Percentiles rank a stretch among this genome's conserved stretches.
Evolutionary conservation across 35 echinoderm and acorn worm species (phyloP).

Genomic region (Heliocidaris tuberculata): DNA sequence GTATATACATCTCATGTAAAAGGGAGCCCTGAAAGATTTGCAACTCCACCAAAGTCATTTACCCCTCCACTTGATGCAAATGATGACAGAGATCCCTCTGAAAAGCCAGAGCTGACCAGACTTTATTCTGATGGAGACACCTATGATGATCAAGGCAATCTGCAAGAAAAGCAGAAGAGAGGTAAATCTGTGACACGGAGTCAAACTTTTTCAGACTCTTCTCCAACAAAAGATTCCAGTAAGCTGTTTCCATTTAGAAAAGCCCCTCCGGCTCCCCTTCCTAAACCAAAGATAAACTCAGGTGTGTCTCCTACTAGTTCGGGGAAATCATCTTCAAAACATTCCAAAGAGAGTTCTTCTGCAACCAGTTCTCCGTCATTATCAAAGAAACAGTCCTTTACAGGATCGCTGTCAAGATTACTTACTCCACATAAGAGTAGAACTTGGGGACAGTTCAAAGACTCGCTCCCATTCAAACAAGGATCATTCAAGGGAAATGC

Average conservation of each 20-base stretch:
- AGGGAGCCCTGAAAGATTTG: conserved; percentile 15
- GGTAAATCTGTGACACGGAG: conserved; percentile 55
- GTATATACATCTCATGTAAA: neutral
- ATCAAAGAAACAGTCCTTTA: conserved; percentile 19
- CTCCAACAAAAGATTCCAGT: conserved; percentile 28
- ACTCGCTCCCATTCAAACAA: conserved; percentile 40
- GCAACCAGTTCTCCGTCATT: conserved; percentile 9
- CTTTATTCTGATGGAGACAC: neutral
- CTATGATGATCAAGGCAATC: neutral
- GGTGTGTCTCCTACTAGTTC: neutral
- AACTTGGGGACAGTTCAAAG: conserved; percentile 31
- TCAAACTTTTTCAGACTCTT: conserved; percentile 62
- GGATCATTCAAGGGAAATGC: conserved; percentile 14
- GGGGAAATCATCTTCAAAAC: neutral
- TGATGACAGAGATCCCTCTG: neutral
- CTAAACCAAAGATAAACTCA: conserved; percentile 56
- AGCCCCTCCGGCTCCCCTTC: conserved; percentile 73
- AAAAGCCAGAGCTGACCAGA: neutral
- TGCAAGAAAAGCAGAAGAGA: neutral
- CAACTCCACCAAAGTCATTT: conserved; percentile 31
- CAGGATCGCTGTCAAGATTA: conserved; percentile 24
- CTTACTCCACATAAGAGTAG: neutral
- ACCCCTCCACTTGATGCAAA: neutral
- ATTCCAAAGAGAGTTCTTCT: neutral
- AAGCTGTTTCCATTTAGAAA: conserved; percentile 36